Base-by-base conservation (phyloP, 1,140 invertebrate species). In the Thaumatotibia leucotreta region DNA sequence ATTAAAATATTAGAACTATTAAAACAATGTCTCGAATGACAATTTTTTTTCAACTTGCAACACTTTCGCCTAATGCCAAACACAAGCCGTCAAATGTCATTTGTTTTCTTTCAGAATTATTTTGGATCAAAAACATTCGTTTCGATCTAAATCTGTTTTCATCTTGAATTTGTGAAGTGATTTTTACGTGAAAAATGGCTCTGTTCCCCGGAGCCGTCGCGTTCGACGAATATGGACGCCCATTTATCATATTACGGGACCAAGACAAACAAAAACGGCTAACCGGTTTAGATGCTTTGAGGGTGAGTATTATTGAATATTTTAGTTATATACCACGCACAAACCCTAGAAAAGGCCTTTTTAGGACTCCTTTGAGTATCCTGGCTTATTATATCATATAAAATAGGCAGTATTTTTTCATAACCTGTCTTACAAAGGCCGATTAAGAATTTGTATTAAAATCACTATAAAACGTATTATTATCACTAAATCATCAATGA, bases 161-260 rank as follows among this genome's bases (percentile, higher is more conserved):
- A 91, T 91, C 88, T 70, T 76, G 61, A 68, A 65, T 77, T 77
- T 81, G 76, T 83, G 71, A 61, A 73, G 70, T 73, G 74, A 73
- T 79, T 79, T 75, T 70, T 67, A 66, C 49, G 67, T 76, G 58
- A 80, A 91, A 88, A 80, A 95, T 94, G 95, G 83, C 93, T 65
- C 93, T 94, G 72, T 94, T 97, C 86, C 95, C 96, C 58, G 97
- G 98, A 76, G 95, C 96, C 73, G 93, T 99, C 76, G 97, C 98
- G 33, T 99, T 99, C 86, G 99, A 99, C 92, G 99, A 99, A 92
- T 99, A 95, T 93, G 99, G 99, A 61, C 94, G 98, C 73, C 98
- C 99, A 66, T 99, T 99, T 91, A 96, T 99, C 69, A 99, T 99
- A 83, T 92, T 99, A 65, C 95, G 96, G 66, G 98, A 99, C 82